These are phyloP conservation scores for Calcarius lapponicus DNA, from an alignment of 2,797 vertebrate species.

Conservation along the genomic window DNA sequence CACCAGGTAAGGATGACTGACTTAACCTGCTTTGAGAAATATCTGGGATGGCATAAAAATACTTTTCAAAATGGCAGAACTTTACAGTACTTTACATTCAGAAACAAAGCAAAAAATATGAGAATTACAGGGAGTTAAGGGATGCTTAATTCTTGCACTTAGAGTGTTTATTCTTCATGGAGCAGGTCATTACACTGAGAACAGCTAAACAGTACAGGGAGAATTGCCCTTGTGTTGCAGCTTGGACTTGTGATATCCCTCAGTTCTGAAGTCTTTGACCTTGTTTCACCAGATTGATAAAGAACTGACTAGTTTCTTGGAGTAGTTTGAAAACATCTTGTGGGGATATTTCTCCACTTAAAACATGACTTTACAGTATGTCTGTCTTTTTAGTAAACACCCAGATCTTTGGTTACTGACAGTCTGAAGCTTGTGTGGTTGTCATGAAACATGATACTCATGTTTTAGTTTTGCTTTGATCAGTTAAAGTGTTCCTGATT, in stretches of 20 bases:
- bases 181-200: not conserved
- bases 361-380: not conserved
- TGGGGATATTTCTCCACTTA: not conserved
- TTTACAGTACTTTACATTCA: not conserved
- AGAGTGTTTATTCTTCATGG: not conserved
- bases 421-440: not conserved
- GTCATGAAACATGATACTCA: not conserved
- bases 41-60: not conserved
- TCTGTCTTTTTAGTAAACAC: not conserved
- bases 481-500: not conserved
- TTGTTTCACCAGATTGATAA: not conserved
- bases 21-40: not conserved
- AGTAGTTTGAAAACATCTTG: not conserved
- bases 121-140: not conserved
- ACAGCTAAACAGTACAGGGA: not conserved
- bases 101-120: not conserved
- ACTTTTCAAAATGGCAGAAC: not conserved
- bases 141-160: not conserved
- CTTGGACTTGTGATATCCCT: not conserved
- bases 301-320: not conserved
- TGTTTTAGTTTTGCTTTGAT: not conserved
- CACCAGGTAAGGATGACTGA: conserved; percentile 83
- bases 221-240: not conserved
- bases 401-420: not conserved
- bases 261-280: not conserved